Conservation (phyloP, 2,113 vertebrate genomes). For the Zootoca vivipara region DNA sequence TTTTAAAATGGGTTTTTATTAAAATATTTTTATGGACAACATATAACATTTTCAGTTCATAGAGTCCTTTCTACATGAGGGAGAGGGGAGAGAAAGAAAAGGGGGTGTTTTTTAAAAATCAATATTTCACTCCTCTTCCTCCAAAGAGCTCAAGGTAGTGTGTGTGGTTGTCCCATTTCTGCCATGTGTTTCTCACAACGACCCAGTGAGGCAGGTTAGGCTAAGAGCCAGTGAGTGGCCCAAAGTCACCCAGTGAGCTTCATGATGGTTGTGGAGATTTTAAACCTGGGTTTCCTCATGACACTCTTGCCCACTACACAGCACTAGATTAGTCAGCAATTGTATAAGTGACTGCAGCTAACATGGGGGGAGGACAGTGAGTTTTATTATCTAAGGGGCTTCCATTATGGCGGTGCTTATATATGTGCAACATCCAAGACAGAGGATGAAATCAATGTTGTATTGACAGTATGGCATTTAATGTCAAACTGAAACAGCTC, state of each 20-base stretch:
- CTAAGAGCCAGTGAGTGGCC: neutral
- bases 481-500: conserved; percentile 12
- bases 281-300: neutral
- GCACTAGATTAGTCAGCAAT: neutral
- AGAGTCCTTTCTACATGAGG: no score
- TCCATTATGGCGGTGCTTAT: neutral
- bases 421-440: neutral
- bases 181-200: neutral
- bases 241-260: neutral
- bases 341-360: neutral
- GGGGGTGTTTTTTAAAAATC: no score
- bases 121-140: neutral
- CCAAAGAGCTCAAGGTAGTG: neutral
- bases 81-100: no score
- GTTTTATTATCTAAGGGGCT: neutral
- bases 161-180: neutral
- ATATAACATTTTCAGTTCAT: no score
- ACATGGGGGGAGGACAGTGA: neutral
- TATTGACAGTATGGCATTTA: conserved; percentile 22
- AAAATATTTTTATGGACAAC: no score
- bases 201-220: neutral
- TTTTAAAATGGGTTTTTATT: no score
- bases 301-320: neutral
- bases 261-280: neutral
- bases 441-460: conserved; percentile 2